These are phyloP conservation scores for Steinernema feltiae DNA, from an alignment of 1,140 invertebrate species.

Conservation along the genomic window DNA sequence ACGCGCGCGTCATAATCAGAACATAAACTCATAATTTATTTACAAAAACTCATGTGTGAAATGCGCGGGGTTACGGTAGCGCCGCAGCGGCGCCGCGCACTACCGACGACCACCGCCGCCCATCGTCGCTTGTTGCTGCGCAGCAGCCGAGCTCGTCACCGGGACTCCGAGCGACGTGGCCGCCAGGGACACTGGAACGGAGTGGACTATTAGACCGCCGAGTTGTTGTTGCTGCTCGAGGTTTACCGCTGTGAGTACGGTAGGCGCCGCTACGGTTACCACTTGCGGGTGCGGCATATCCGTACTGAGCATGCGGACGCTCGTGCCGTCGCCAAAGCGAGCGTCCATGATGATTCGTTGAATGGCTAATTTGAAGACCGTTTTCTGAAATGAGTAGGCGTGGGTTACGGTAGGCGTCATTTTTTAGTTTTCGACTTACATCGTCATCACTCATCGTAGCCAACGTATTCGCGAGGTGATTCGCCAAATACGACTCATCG, in stretches of 20 bases:
- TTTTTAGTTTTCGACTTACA: no score
- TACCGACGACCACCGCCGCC: not conserved
- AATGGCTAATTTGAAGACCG: conserved; percentile 44
- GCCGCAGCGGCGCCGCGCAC: not conserved
- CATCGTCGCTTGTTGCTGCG: not conserved
- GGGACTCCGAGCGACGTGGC: not conserved
- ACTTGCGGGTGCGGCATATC: not conserved
- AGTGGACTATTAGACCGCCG: not conserved
- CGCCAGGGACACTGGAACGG: not conserved
- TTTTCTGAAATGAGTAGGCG: conserved; percentile 39
- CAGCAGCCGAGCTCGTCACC: not conserved
- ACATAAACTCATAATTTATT: not conserved
- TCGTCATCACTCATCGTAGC: conserved; percentile 39
- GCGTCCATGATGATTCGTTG: conserved; percentile 43
- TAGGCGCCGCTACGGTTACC: not conserved
- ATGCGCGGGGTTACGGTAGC: not conserved
- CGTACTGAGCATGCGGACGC: not conserved
- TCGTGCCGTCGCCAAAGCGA: not conserved
- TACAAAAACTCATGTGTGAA: no score
- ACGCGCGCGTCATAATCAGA: no score
- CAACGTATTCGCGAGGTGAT: conserved; percentile 32
- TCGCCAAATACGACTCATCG: conserved; percentile 24
- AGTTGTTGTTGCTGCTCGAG: conserved; percentile 4
- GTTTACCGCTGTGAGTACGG: not conserved
- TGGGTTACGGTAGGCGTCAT: no score